These are phyloP conservation scores for Diplodus puntazzo DNA, from an alignment of 2,797 vertebrate species.

Conservation along the genomic window DNA sequence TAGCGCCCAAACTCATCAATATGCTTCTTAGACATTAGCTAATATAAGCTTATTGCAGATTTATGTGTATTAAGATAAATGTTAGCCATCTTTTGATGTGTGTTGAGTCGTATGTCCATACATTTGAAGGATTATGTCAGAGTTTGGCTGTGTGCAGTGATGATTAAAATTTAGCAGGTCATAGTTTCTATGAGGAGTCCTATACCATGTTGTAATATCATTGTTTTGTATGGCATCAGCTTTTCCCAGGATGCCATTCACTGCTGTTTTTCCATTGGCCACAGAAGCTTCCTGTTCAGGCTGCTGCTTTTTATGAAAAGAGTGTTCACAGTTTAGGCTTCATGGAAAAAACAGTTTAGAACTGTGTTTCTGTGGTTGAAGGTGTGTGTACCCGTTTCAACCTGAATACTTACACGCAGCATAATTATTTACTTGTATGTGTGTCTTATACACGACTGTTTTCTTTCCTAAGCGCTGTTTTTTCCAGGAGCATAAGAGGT, in stretches of 20 bases:
- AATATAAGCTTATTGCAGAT: too few species aligned
- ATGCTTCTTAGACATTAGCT: not conserved
- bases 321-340: conserved; percentile 32
- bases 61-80: too few species aligned
- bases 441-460: not conserved
- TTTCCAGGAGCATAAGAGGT: conserved; percentile 6
- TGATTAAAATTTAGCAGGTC: not conserved
- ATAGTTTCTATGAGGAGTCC: not conserved
- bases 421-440: not conserved
- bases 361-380: conserved; percentile 11
- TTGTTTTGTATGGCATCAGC: conserved; percentile 42
- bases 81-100: not conserved
- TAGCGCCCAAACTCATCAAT: not conserved
- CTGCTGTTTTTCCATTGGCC: conserved; percentile 43
- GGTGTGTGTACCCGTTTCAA: not conserved
- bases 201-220: conserved; percentile 9
- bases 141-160: not conserved
- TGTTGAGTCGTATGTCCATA: not conserved
- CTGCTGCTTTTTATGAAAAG: conserved; percentile 27
- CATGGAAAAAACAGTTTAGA: conserved; percentile 15
- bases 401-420: not conserved
- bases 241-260: conserved; percentile 18
- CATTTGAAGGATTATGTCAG: not conserved
- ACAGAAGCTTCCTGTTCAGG: conserved; percentile 33
- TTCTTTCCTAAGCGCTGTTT: conserved; percentile 3